A percentile compares a stretch with the other conserved stretches of the same genome.
Conservation (phyloP, 2,888 invertebrate genomes). For the Copidosoma aretas region DNA sequence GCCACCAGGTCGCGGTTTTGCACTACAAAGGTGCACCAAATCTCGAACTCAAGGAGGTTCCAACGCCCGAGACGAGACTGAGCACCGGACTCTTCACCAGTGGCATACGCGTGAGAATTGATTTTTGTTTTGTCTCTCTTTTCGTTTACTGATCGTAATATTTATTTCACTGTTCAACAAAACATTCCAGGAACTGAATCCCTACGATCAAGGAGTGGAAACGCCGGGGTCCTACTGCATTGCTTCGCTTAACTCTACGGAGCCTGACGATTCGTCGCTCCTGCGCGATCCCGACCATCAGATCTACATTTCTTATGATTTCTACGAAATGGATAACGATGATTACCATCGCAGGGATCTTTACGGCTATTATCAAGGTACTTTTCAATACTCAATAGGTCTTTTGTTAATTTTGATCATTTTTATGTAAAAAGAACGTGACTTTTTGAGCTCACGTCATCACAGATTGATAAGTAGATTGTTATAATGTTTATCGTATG, state of each 20-base stretch:
- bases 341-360: conserved; percentile 18
- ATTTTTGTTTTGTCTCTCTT: neutral
- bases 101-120: neutral
- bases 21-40: conserved; percentile 3
- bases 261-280: neutral
- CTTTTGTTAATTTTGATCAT: too few species aligned
- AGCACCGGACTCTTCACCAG: neutral
- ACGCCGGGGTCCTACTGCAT: neutral
- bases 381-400: neutral
- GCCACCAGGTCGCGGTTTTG: conserved; percentile 2
- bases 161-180: neutral
- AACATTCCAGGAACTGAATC: conserved; percentile 8
- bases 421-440: too few species aligned
- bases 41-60: neutral
- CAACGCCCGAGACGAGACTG: neutral
- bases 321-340: neutral
- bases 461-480: too few species aligned
- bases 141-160: neutral
- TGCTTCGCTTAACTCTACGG: conserved; percentile 7
- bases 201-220: conserved; percentile 19
- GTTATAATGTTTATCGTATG: too few species aligned
- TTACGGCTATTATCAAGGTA: conserved; percentile 15
- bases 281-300: conserved; percentile 5
- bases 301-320: conserved; percentile 15
- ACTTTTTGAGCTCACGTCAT: too few species aligned